Percentiles rank a stretch among this genome's conserved stretches.
Conservation (phyloP, 1,140 invertebrate genomes). For the Helicoverpa zea region DNA sequence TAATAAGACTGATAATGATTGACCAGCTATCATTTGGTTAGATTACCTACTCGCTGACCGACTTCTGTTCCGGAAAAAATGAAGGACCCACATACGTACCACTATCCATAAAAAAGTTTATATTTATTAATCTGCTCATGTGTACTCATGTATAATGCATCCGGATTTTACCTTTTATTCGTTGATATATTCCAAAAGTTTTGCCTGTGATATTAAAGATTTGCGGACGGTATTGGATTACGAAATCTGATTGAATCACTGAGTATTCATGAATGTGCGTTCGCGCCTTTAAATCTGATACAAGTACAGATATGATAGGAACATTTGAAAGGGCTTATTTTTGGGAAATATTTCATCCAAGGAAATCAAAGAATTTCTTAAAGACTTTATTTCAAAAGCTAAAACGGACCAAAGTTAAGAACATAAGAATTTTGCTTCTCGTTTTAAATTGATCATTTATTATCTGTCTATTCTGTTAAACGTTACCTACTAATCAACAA, state of each 20-base stretch:
- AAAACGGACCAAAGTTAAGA: no score
- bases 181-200: slow-evolving; percentile 29
- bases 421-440: no score
- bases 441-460: no score
- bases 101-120: background rate
- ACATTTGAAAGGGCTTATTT: background rate
- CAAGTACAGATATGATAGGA: slow-evolving; percentile 9
- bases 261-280: background rate
- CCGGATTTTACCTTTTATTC: slow-evolving; percentile 28
- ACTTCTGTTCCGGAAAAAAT: no score
- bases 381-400: no score
- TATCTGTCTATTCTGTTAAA: no score
- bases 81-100: background rate
- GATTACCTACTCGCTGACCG: no score
- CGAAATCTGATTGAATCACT: slow-evolving; percentile 18
- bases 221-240: slow-evolving; percentile 33
- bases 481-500: no score
- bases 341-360: background rate
- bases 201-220: slow-evolving; percentile 44
- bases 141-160: slow-evolving; percentile 49
- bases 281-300: slow-evolving; percentile 11
- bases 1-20: no score
- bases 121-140: slow-evolving; percentile 38
- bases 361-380: background rate
- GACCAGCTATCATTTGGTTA: no score